Conservation (phyloP, 2,888 invertebrate species). For the Nephrotoma guestfalica region DNA sequence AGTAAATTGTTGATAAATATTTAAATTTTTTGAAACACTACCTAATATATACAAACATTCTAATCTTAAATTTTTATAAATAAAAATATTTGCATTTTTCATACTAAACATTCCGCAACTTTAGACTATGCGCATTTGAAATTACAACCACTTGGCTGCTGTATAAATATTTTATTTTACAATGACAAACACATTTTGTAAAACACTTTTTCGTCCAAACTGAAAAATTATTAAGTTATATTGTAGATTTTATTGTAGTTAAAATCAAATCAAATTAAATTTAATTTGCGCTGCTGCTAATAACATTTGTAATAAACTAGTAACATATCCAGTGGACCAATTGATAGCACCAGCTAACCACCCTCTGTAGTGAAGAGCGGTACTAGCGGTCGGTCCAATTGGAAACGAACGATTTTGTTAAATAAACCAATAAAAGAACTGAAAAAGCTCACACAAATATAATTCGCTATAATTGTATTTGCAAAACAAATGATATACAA, state of each 20-base stretch:
- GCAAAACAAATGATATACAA: not conserved
- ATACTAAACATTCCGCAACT: no score
- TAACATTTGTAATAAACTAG: not conserved
- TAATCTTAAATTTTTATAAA: not conserved
- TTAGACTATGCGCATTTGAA: no score
- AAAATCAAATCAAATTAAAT: not conserved
- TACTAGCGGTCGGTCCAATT: no score
- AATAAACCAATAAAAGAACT: not conserved
- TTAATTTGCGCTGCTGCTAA: not conserved
- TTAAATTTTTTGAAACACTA: not conserved
- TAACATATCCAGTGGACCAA: no score
- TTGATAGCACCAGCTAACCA: no score
- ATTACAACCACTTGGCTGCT: not conserved
- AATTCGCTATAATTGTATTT: not conserved
- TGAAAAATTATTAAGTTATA: not conserved
- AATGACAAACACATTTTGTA: not conserved
- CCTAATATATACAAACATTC: not conserved
- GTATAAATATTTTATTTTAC: not conserved
- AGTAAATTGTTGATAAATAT: not conserved
- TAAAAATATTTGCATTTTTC: no score
- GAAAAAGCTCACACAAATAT: not conserved
- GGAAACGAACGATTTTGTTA: no score
- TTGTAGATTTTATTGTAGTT: not conserved
- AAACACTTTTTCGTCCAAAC: not conserved
- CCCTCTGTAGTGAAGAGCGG: no score